A percentile compares a stretch with the other conserved stretches of the same genome.
Conservation (phyloP, 2,113 vertebrate genomes). For the Gymnogyps californianus region DNA sequence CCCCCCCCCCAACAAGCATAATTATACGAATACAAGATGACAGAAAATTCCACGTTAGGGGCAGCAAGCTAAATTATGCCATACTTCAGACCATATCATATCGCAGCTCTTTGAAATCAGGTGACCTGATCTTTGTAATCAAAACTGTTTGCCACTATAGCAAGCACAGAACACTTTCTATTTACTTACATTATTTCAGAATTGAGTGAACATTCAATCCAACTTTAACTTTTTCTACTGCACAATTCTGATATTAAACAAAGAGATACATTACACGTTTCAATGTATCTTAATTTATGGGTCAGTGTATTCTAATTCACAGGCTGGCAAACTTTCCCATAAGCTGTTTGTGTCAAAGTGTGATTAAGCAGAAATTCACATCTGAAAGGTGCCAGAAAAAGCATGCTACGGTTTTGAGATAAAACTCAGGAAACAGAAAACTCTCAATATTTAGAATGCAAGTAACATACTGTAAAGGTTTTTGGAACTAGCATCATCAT, state of each 20-base stretch:
- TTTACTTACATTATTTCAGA: not conserved
- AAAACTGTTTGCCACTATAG: not conserved
- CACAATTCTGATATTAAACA: not conserved
- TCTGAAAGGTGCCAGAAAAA: not conserved
- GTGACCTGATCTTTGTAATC: not conserved
- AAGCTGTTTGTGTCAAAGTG: not conserved
- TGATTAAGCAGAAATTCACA: not conserved
- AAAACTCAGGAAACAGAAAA: not conserved
- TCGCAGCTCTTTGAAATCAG: not conserved
- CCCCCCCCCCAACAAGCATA: not conserved
- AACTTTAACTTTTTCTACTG: not conserved
- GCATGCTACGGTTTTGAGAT: not conserved
- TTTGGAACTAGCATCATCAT: not conserved
- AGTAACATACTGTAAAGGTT: not conserved
- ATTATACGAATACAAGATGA: not conserved
- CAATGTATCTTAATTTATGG: not conserved
- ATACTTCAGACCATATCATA: not conserved
- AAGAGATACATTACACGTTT: not conserved
- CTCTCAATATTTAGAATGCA: not conserved
- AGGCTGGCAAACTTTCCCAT: not conserved
- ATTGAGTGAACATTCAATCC: not conserved
- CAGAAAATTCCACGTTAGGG: not conserved
- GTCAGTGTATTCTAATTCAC: not conserved
- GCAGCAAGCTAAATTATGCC: not conserved
- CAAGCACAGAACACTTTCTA: not conserved